Evolutionary conservation across 1,140 invertebrate species (phyloP).

Genomic region (Musca domestica): DNA sequence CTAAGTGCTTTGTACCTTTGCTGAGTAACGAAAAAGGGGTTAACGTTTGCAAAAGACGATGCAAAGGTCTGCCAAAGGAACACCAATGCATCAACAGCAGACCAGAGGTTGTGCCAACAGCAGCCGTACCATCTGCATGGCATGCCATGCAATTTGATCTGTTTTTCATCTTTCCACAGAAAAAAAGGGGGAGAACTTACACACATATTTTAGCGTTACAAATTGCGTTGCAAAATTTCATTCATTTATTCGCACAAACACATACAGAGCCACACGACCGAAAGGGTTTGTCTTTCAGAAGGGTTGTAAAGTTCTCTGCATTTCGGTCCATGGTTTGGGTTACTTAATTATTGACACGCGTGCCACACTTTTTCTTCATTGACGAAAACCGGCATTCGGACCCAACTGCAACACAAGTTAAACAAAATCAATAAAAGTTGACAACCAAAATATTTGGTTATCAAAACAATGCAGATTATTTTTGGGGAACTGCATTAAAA

Average conservation of each 20-base stretch:
- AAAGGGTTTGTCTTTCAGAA: background rate
- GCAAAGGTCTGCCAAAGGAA: background rate
- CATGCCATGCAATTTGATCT: constrained; percentile 17
- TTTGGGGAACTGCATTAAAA: no score
- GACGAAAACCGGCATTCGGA: background rate
- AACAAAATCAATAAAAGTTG: constrained; percentile 15
- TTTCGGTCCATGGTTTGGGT: background rate
- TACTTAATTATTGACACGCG: constrained; percentile 15
- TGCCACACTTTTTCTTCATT: background rate
- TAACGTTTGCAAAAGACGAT: background rate
- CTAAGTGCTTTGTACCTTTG: no score
- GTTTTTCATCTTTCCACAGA: background rate
- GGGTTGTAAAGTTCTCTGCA: background rate
- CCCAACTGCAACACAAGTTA: background rate
- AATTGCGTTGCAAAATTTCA: constrained; percentile 1
- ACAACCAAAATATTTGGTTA: background rate
- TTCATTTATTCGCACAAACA: background rate
- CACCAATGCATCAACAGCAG: constrained; percentile 13
- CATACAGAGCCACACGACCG: background rate
- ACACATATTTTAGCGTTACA: background rate
- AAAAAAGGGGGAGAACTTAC: background rate
- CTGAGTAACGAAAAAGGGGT: background rate
- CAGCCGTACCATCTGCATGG: background rate
- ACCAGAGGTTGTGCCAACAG: no score
- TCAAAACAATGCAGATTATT: background rate